Base-by-base conservation (phyloP, 2,113 vertebrate species). In the Eulemur rufifrons region DNA sequence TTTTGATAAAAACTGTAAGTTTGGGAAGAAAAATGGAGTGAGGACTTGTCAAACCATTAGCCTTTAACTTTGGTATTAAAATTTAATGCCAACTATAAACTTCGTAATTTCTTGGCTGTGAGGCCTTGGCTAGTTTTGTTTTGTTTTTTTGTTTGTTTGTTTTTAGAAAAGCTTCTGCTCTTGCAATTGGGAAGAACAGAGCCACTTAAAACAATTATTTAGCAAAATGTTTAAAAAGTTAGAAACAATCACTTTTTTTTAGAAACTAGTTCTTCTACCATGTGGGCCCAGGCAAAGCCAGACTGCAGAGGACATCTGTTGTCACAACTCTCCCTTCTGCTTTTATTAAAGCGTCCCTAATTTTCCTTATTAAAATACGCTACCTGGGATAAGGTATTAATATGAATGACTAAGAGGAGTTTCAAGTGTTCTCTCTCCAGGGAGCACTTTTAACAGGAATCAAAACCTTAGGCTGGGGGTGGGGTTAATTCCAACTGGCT, bases 171-270 rank as follows among this genome's bases (percentile, higher is more conserved):
- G 20, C 42, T 82, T 71, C 61, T 14, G 20, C 37, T 82, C 77
- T 54, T 14, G 25, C 29, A 61, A 39, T 61, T 81, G 66, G n/a
- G 20, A 63, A 89, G 61, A 91, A 25, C 23, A 82, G 14, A 89
- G 73, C 52, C 39, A 21, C 56, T 96, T 84, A 45, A 66, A 80
- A 64, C 27, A 80, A 37, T 77, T 81, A 89, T 77, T 83, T 76
- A 90, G 50, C 34, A 74, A 85, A 89, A 77, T n/a, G 54, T 86
- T 93, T 42, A 47, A 78, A 80, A 97, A 29, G 47, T 97, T 63
- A 86, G 34, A 52, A 61, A 83, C 3, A 32, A 39, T 91, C 77
- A 37, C 77, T 76, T 47, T 77, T 93, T 88, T 56, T 45, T 56
- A 64, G 81, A 87, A 85, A 54, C 39, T 32, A 66, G 14, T 61